These are phyloP conservation scores for Pituophis catenifer DNA, from an alignment of 2,113 vertebrate genomes.

Conservation along the genomic window DNA sequence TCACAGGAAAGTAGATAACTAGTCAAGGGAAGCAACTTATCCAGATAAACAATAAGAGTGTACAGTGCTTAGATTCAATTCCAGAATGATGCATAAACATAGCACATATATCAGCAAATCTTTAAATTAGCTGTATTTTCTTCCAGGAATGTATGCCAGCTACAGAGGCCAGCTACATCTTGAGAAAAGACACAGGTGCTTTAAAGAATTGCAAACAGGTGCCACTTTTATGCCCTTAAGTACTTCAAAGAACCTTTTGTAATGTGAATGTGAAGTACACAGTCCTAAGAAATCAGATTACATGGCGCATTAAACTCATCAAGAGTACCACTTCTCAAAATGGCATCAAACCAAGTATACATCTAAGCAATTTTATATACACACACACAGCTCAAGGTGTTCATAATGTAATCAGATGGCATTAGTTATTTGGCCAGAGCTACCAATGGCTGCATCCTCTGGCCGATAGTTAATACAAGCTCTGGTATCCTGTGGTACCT, in stretches of 20 bases:
- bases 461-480: neutral
- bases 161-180: neutral
- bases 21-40: neutral
- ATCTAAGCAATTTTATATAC: neutral
- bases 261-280: neutral
- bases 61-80: neutral
- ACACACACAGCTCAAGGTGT: neutral
- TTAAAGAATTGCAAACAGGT: neutral
- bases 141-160: neutral
- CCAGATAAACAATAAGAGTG: neutral
- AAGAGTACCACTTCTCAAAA: neutral
- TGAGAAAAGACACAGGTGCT: neutral
- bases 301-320: neutral
- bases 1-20: neutral
- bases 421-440: neutral
- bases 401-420: neutral
- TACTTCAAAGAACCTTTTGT: neutral
- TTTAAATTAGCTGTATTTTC: neutral
- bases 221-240: neutral
- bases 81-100: neutral
- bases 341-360: neutral
- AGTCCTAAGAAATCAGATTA: neutral
- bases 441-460: neutral
- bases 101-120: neutral
- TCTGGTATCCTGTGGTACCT: neutral